A percentile compares a stretch with the other conserved stretches of the same genome.
Evolutionary conservation across 2,797 vertebrate genomes (phyloP).

Genomic region (Xerus rutilus): DNA sequence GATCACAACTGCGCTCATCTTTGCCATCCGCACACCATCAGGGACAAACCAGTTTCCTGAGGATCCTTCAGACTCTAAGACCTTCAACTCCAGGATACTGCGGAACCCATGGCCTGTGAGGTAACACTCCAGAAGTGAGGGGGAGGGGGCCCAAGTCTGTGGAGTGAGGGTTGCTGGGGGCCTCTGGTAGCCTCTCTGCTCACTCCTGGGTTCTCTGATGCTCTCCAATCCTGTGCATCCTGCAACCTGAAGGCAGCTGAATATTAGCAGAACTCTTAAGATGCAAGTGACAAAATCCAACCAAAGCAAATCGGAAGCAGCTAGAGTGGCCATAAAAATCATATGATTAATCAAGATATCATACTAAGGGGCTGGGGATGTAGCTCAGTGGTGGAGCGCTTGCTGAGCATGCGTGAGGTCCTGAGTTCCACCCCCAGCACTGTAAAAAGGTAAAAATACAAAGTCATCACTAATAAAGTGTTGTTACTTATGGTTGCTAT

Average conservation of each 20-base stretch:
- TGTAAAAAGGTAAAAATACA: neutral
- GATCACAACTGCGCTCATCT: neutral
- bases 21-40: neutral
- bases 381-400: neutral
- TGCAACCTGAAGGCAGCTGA: neutral
- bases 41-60: neutral
- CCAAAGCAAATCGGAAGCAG: neutral
- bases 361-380: neutral
- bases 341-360: neutral
- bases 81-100: neutral
- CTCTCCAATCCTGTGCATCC: neutral
- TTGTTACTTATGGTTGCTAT: neutral
- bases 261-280: neutral
- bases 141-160: neutral
- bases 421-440: neutral
- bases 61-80: neutral
- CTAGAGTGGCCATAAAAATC: neutral
- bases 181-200: neutral
- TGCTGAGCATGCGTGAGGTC: neutral
- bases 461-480: neutral
- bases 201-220: neutral
- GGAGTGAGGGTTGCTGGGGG: rapidly evolving
- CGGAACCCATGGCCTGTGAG: constrained; percentile 63
- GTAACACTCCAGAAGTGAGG: neutral
- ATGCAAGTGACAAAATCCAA: neutral